Evolutionary conservation across 2,797 vertebrate genomes (phyloP).

Genomic region (Gymnoscopelus braueri): DNA sequence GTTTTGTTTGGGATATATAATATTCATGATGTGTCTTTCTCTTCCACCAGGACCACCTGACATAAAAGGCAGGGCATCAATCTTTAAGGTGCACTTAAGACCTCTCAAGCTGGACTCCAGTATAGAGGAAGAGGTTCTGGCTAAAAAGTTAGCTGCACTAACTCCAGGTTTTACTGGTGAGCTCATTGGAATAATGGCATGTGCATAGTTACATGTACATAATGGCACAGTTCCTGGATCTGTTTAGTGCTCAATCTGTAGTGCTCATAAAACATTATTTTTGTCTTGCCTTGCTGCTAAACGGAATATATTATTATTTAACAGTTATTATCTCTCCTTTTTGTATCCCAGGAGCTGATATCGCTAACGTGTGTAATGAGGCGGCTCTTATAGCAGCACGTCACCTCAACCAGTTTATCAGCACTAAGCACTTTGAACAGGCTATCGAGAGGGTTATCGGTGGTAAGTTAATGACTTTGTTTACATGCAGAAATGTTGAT

Average conservation of each 20-base stretch:
- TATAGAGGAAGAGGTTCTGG: conserved; percentile 56
- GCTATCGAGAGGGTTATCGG: conserved; percentile 75
- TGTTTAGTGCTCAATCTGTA: background rate
- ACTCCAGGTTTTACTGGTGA: conserved; percentile 77
- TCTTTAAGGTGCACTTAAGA: conserved; percentile 76
- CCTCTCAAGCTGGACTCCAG: conserved; percentile 68
- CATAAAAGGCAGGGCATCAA: conserved; percentile 77
- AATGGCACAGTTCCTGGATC: background rate
- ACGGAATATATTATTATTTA: background rate
- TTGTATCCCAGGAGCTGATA: conserved; percentile 65
- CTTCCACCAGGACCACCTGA: conserved; percentile 69
- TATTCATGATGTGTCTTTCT: background rate
- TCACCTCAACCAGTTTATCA: conserved; percentile 55
- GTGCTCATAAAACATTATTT: background rate
- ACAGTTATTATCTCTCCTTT: background rate
- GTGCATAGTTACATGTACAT: too few relatives aligned
- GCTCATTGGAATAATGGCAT: background rate
- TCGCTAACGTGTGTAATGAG: conserved; percentile 47
- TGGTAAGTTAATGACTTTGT: conserved; percentile 52
- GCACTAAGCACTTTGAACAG: conserved; percentile 69
- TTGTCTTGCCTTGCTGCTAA: background rate
- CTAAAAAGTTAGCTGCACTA: conserved; percentile 65
- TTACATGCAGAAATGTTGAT: background rate
- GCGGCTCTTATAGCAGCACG: conserved; percentile 72
- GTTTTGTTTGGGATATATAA: too few relatives aligned